phyloP scores from a whole-genome alignment of 2,888 invertebrate species.

The Phorcus lineatus region DNA sequence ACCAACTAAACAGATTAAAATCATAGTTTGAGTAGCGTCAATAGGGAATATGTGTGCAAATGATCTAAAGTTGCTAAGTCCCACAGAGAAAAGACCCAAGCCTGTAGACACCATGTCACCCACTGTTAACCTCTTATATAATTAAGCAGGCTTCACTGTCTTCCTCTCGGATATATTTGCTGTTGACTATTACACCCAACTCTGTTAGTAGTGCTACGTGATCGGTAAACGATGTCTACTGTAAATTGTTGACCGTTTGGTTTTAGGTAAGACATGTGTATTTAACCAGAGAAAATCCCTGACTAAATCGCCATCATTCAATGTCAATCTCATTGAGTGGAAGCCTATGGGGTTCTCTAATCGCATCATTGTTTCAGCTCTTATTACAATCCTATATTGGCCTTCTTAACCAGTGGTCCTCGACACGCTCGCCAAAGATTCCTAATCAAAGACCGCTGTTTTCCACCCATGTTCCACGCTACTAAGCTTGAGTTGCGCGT shows the following conservation, averaged over 20 bases:
- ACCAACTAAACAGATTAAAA: too few species aligned
- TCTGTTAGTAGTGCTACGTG: neutral
- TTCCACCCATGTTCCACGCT: conserved; percentile 22
- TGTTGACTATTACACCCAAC: neutral
- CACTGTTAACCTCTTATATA: neutral
- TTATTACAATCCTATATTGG: conserved; percentile 2
- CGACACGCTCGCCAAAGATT: conserved; percentile 18
- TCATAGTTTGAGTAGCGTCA: too few species aligned
- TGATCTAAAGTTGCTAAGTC: neutral
- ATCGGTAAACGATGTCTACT: neutral
- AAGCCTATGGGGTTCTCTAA: neutral
- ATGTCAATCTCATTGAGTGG: conserved; percentile 9
- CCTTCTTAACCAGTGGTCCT: neutral
- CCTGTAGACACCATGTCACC: neutral
- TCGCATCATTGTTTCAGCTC: conserved; percentile 10
- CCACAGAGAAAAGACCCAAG: neutral
- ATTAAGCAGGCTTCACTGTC: neutral
- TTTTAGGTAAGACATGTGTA: conserved; percentile 6
- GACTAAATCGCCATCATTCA: conserved; percentile 7
- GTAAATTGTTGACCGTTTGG: conserved; percentile 13
- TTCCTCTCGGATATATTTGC: neutral
- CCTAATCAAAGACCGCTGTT: conserved; percentile 24
- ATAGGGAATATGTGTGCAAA: neutral
- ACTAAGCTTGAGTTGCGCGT: conserved; percentile 28
- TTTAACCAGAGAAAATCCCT: neutral